Evolutionary conservation across 2,113 vertebrate species (phyloP), one percentile per base, ranked within the genome.

Genomic region (Galbula dea): DNA sequence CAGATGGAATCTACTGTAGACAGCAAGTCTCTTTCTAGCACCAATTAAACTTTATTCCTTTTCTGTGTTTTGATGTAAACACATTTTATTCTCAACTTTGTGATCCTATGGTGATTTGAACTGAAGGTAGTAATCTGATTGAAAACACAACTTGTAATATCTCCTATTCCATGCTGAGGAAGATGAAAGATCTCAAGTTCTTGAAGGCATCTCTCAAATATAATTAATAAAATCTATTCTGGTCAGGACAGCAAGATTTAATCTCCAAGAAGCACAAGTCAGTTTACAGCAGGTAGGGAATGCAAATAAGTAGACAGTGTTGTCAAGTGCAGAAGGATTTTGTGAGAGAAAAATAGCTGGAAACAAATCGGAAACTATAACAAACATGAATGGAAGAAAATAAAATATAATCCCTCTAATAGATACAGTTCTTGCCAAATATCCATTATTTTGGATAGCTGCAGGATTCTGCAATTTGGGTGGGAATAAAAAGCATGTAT

Each of bases 251-350:
- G 66, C 13, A 55, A 79, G 80, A 93, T 92, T 90, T 90, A 84
- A 96, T 97, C 73, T 94, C 41, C 55, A 82, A 68, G 68, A n/a
- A 88, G 51, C 65, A 96, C 86, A 92, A 73, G 66, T 85, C 80
- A 86, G 54, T 73, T 94, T 92, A 90, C 13, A 90, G 74, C 71
- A 94, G 74, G 68, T 86, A 62, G 34, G 12, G 52, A 91, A 86
- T 1, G 8, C 67, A 92, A 74, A 93, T 82, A 94, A 92, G 68
- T n/a, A 94, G 21, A 79, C 58, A 67, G 14, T 11, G 58, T 37
- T 82, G 34, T 21, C 0, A 1, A 49, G 45, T 92, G 57, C 26
- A 45, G 52, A 91, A 32, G 22, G 32, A 83, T n/a, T 77, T 69
- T 77, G 43, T 48, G 22, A 74, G 48, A 89, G 63, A 88, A 94